A percentile compares a stretch with the other conserved stretches of the same genome.
Evolutionary conservation across 2,797 vertebrate species (phyloP).

Genomic region (Poliocrania exsul): DNA sequence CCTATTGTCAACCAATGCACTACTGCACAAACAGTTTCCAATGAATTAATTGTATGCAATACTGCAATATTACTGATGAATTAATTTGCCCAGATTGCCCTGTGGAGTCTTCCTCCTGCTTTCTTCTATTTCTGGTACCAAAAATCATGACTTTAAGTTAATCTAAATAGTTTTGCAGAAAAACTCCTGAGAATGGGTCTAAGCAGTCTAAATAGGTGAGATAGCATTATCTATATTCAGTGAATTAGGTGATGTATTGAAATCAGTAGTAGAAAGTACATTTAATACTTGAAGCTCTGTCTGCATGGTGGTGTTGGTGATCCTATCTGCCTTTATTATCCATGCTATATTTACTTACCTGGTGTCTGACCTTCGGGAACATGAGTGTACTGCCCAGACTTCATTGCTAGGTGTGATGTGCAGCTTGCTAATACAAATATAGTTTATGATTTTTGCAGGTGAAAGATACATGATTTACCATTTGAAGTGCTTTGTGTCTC

Average conservation of each 20-base stretch:
- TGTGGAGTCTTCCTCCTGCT: not conserved
- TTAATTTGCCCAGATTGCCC: not conserved
- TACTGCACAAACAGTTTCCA: not conserved
- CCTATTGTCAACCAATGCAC: not conserved
- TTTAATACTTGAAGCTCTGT: not conserved
- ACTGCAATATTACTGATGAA: slow-evolving; percentile 4
- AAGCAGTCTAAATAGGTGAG: not conserved
- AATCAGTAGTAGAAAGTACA: not conserved
- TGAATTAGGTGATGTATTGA: not conserved
- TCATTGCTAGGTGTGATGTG: slow-evolving; percentile 65
- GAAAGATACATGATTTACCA: not conserved
- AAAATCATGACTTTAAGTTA: not conserved
- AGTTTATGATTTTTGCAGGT: not conserved
- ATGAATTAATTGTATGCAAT: not conserved
- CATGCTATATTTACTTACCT: not conserved
- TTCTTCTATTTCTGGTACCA: not conserved
- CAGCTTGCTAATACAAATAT: not conserved
- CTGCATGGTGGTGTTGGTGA: not conserved
- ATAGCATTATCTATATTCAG: not conserved
- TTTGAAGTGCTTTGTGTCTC: slow-evolving; percentile 22
- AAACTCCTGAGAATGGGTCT: not conserved
- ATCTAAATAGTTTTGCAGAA: not conserved
- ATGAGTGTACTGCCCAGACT: not conserved
- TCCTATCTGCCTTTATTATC: slow-evolving; percentile 17
- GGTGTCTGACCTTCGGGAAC: not conserved